Base-by-base conservation (phyloP, 2,797 vertebrate genomes). In the Gymnoscopelus braueri region DNA sequence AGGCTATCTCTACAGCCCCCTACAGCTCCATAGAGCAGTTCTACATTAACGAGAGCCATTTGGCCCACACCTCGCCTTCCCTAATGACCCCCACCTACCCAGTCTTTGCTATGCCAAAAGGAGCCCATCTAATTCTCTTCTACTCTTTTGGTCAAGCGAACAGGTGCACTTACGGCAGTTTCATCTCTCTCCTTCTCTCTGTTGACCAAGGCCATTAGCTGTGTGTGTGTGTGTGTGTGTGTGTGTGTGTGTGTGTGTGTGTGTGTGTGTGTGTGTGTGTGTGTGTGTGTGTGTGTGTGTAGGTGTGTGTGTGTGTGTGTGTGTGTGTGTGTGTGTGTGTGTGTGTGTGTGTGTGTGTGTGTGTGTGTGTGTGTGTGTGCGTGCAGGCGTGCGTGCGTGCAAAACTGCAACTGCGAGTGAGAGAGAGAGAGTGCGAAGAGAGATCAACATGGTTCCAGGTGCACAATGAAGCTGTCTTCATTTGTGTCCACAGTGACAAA, bases 201-300 rank as follows among this genome's bases (percentile, higher is more conserved):
- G 67, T 70, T 65, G 82, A 60, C 74, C 69, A 68, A 4, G 63
- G 26, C 73, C 48, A 79, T 76, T 44, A 53, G 52, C 67, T 72
- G 24, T 69, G 65, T 53, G 47, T 4, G 66, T 57, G 55, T 26
- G 55, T 57, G 19, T 5, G 64, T 48, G 32, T 56, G 63, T 44
- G 15, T 29, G 60, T 1, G 58, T 15, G 15, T 24, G 48, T 47
- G 47, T n/a, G 4, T 1, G 12, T 51, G 61, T 54, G 39, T 53
- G 3, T 0, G 9, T 1, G 2, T 49, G 52, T 32, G 52, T 60
- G 23, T 58, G 13, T 63, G 15, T 9, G 13, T 23, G 2, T 35
- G 58, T 56, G 32, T 8, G 7, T 3, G 23, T 29, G 10, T 52
- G 57, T 62, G 26, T 10, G 58, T 11, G 54, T 19, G n/a, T 1